phyloP scores from a whole-genome alignment of 2,888 invertebrate genomes.

The Linnaemya tessellans region DNA sequence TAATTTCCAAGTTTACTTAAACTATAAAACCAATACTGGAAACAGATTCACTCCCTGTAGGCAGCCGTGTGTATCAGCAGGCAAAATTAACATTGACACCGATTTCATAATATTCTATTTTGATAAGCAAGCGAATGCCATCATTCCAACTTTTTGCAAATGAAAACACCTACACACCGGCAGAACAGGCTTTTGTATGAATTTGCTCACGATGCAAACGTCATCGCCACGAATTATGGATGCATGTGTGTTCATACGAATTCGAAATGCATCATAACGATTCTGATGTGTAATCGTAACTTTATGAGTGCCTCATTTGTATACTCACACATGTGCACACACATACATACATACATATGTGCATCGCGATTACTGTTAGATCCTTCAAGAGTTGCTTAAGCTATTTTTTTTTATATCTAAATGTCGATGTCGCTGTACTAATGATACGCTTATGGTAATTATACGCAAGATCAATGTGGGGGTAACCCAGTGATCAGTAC shows the following conservation, averaged over 20 bases:
- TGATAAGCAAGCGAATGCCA: conserved; percentile 35
- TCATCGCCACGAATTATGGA: conserved; percentile 20
- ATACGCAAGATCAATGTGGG: no score
- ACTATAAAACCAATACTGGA: conserved; percentile 48
- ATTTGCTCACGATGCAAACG: neutral
- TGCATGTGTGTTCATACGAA: conserved; percentile 11
- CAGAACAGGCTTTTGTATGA: neutral
- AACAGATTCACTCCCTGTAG: conserved; percentile 63
- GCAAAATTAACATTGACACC: conserved; percentile 58
- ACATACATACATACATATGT: neutral
- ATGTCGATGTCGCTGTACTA: no score
- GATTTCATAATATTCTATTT: conserved; percentile 56
- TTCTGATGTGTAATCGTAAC: conserved; percentile 63
- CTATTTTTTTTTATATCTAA: no score
- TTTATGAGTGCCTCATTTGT: conserved; percentile 48
- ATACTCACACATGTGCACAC: neutral
- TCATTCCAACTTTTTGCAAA: conserved; percentile 10
- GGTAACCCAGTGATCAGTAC: no score
- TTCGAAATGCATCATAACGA: conserved; percentile 58
- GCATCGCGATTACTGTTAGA: no score
- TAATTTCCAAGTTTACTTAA: conserved; percentile 54
- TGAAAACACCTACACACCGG: neutral
- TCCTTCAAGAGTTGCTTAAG: no score
- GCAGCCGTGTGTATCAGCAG: conserved; percentile 20
- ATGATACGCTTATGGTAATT: no score